Conservation (phyloP, 2,888 invertebrate species). For the Phragmatobia fuliginosa region DNA sequence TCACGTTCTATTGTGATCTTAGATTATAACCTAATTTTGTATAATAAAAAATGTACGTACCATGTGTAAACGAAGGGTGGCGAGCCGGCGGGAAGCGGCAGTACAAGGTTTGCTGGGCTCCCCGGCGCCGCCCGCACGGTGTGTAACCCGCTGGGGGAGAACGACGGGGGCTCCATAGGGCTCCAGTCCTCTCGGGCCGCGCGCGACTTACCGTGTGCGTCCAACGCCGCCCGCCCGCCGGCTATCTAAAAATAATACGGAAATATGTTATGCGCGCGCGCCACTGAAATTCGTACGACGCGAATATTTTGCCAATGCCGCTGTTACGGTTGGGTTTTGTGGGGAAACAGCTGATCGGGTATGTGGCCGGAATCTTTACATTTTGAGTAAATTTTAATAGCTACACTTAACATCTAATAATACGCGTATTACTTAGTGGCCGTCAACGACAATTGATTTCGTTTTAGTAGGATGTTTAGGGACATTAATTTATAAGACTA, state of each 20-base stretch:
- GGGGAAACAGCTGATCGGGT: slow-evolving; percentile 57
- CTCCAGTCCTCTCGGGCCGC: slow-evolving; percentile 80
- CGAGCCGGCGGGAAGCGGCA: slow-evolving; percentile 73
- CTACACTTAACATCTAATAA: not conserved
- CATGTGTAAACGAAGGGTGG: slow-evolving; percentile 77
- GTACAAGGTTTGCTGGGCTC: slow-evolving; percentile 62
- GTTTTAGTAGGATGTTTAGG: not conserved
- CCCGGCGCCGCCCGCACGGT: slow-evolving; percentile 75
- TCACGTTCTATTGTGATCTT: slow-evolving; percentile 48
- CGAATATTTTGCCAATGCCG: slow-evolving; percentile 80
- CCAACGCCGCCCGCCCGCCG: slow-evolving; percentile 73
- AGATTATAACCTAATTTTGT: slow-evolving; percentile 49
- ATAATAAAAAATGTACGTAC: slow-evolving; percentile 62
- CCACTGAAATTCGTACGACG: slow-evolving; percentile 73
- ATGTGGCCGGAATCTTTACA: slow-evolving; percentile 5
- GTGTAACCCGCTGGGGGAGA: slow-evolving; percentile 65
- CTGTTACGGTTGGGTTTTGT: slow-evolving; percentile 39
- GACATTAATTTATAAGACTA: too few species aligned
- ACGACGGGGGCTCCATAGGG: slow-evolving; percentile 81
- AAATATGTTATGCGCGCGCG: slow-evolving; percentile 80
- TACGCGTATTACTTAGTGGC: not conserved
- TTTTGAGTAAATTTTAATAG: not conserved
- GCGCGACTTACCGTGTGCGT: slow-evolving; percentile 81
- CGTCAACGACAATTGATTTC: not conserved
- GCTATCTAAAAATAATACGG: slow-evolving; percentile 85